These are phyloP conservation scores for Ferrisia virgata DNA, from an alignment of 2,888 invertebrate species.

Conservation along the genomic window DNA sequence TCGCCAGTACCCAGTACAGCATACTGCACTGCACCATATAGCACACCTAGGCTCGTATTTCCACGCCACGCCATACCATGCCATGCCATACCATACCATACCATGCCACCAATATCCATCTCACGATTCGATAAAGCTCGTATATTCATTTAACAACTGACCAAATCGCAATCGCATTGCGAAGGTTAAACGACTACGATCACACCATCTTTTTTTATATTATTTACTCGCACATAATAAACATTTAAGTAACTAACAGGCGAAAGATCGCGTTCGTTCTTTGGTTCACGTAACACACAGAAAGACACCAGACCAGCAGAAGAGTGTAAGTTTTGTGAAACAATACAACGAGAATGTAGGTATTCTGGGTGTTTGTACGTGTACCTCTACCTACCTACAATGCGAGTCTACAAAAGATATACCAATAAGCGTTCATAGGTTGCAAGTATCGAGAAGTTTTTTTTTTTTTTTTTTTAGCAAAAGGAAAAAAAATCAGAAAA, in stretches of 20 bases:
- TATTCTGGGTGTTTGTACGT: background rate
- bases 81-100: too few relatives aligned
- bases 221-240: background rate
- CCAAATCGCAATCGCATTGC: background rate
- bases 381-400: background rate
- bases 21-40: background rate
- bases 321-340: too few relatives aligned
- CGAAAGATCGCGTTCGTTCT: background rate
- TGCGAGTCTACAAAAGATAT: too few relatives aligned
- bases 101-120: background rate
- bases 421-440: too few relatives aligned
- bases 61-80: too few relatives aligned
- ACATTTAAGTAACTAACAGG: background rate
- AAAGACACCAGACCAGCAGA: too few relatives aligned
- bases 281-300: background rate
- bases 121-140: background rate
- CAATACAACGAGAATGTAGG: background rate
- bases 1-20: background rate
- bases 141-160: background rate
- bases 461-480: too few relatives aligned
- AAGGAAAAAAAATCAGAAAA: too few relatives aligned
- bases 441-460: background rate
- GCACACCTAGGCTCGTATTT: background rate
- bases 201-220: background rate
- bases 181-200: background rate